Evolutionary conservation across 2,797 vertebrate genomes (phyloP), one percentile per base, ranked within the genome.

Genomic region (Pseudocheirus occidentalis): DNA sequence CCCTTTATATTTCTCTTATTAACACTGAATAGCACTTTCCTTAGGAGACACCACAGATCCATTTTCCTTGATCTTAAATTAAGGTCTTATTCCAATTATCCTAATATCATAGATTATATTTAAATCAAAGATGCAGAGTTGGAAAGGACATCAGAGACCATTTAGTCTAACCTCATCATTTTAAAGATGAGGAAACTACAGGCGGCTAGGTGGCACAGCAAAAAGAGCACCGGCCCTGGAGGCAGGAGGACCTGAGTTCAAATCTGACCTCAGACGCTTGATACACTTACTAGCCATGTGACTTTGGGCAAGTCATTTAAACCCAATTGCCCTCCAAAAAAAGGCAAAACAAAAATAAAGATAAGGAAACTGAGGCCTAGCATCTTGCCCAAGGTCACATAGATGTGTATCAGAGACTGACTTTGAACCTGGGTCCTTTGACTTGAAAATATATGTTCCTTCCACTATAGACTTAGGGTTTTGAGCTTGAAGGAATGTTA

Each of bases 1-100:
- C 59, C 97, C 96, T 97, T 97, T 97, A 96, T 97, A 96, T 97
- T 96, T 97, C 97, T 90, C 96, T 96, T 97, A 96, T 93, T 94
- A 81, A 92, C 59, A 54, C 52, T 92, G 21, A 0, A 27, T 58
- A 87, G 93, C 73, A 93, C 29, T 91, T 96, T 56, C 89, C 62
- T 87, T 46, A 54, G 57, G 57, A 90, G 34, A n/a, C 31, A 56
- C 31, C 52, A 18, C 34, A n/a, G 1, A 21, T 90, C 92, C 14
- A 1, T 92, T 94, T 96, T 59, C 50, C 55, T 52, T 57, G 28
- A 91, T 92, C 66, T 62, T 50, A 18, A 27, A 55, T 56, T 66
- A 55, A 92, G 31, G 18, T 14, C 40, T 96, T 91, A 31, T 11
- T 18, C 92, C 27, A 90, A 94, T 87, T 90, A 34, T 81, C 95